Conservation (phyloP, 2,797 vertebrate species). For the Vultur gryphus region DNA sequence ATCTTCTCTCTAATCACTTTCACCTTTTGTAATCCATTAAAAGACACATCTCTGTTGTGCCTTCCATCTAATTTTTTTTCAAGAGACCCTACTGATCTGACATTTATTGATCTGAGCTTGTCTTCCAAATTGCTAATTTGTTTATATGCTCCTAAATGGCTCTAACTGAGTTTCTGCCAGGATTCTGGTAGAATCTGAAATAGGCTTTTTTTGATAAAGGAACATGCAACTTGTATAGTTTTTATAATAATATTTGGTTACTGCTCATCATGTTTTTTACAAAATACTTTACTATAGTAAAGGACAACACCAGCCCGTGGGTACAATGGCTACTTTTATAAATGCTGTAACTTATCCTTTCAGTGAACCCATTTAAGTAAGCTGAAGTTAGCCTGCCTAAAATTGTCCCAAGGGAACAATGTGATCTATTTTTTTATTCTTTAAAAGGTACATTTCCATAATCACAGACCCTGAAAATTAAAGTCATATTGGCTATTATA, state of each 20-base stretch:
- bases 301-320: background rate
- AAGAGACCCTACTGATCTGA: background rate
- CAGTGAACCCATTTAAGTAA: background rate
- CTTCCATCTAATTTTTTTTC: background rate
- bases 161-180: background rate
- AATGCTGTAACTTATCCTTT: background rate
- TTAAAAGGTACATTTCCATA: background rate
- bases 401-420: background rate
- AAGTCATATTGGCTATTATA: background rate
- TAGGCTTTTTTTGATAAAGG: background rate
- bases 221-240: background rate
- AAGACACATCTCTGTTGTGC: background rate
- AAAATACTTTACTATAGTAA: background rate
- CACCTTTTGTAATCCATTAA: background rate
- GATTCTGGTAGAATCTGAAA: background rate
- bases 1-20: conserved; percentile 13
- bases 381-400: background rate
- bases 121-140: conserved; percentile 24
- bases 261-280: background rate
- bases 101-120: conserved; percentile 22
- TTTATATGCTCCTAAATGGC: background rate
- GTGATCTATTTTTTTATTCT: background rate
- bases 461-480: background rate
- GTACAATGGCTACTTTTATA: background rate
- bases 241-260: background rate